Evolutionary conservation across 2,113 vertebrate species (phyloP).

Genomic region (Numenius arquata): DNA sequence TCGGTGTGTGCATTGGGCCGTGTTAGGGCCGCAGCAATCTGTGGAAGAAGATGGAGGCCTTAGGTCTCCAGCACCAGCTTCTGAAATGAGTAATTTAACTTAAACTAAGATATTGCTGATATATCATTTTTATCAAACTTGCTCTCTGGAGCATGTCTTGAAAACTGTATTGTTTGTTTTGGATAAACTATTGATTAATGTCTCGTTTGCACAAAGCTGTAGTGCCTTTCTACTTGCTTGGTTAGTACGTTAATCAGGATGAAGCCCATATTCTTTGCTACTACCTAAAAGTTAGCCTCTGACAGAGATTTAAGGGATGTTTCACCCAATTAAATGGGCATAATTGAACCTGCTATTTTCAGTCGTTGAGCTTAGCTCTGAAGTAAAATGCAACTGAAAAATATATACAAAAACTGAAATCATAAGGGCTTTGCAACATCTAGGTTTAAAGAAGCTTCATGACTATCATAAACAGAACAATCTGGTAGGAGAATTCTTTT

Average conservation of each 20-base stretch:
- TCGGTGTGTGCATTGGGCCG: not conserved
- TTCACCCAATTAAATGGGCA: not conserved
- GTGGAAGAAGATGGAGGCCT: not conserved
- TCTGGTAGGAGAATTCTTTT: not conserved
- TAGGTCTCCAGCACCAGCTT: not conserved
- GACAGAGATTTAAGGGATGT: not conserved
- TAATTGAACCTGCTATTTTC: not conserved
- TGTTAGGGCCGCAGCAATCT: not conserved
- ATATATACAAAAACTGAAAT: not conserved
- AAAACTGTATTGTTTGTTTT: not conserved
- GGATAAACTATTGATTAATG: not conserved
- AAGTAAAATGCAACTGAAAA: not conserved
- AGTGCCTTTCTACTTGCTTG: not conserved
- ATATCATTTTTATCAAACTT: not conserved
- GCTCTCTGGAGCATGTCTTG: not conserved
- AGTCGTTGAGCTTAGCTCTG: not conserved
- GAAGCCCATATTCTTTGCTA: not conserved
- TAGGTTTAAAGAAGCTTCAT: not conserved
- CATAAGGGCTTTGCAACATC: not conserved
- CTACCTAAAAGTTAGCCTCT: not conserved
- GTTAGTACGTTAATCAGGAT: not conserved
- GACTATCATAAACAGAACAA: not conserved
- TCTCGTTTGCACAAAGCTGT: not conserved
- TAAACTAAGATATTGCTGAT: not conserved
- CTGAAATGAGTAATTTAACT: not conserved